Percentiles rank a stretch among this genome's conserved stretches.
These are phyloP conservation scores for Eulemur rubriventer DNA, from an alignment of 2,797 vertebrate genomes.

Conservation along the genomic window DNA sequence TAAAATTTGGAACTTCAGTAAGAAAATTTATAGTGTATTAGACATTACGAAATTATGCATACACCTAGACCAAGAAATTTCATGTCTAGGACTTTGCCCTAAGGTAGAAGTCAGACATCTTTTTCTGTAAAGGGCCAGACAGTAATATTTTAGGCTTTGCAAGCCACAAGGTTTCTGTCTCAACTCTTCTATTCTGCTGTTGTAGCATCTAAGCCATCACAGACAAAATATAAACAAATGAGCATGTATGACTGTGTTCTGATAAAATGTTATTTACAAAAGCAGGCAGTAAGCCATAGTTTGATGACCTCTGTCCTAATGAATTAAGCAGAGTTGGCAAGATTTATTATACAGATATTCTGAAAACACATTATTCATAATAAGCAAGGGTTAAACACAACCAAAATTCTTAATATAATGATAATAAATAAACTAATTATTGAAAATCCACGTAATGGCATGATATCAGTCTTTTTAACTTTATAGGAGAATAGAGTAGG, in stretches of 20 bases:
- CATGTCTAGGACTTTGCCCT: not conserved
- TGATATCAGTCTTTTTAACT: not conserved
- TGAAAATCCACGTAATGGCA: not conserved
- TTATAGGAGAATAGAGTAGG: not conserved
- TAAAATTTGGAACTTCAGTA: not conserved
- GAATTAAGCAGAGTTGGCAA: not conserved
- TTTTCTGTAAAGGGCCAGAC: not conserved
- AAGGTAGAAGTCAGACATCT: not conserved
- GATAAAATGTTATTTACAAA: not conserved
- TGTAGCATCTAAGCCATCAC: not conserved
- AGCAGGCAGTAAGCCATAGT: not conserved
- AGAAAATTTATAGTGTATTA: not conserved
- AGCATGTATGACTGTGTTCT: not conserved
- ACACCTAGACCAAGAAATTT: not conserved
- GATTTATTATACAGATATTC: not conserved
- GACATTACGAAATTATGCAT: not conserved
- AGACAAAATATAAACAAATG: not conserved
- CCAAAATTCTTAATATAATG: not conserved
- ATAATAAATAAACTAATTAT: constrained; percentile 12
- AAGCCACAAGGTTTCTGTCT: not conserved
- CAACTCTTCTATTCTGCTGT: not conserved
- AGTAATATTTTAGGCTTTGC: not conserved
- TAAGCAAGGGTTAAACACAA: not conserved
- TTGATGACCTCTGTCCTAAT: not conserved
- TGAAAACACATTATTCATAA: not conserved